Evolutionary conservation across 2,888 invertebrate genomes (phyloP), one percentile per base, ranked within the genome.

Genomic region (Caenorhabditis auriculariae): DNA sequence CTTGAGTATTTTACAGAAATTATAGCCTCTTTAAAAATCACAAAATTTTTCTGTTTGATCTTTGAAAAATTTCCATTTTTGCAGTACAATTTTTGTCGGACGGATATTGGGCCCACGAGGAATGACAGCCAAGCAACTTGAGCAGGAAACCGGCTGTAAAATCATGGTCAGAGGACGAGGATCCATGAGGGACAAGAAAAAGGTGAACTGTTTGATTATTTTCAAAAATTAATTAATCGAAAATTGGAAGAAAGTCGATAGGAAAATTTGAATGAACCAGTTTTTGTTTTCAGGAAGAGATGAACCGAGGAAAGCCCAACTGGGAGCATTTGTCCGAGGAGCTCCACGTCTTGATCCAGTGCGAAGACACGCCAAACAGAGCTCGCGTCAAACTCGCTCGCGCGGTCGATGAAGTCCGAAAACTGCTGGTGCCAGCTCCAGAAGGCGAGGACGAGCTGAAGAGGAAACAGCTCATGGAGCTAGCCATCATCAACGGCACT

Each of bases 241-340:
- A 23, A 3, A n/a, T 42, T 19, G 9, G 15, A 15, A n/a, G 17
- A 41, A 41, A 41, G 9, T 41, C 9, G 15, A 41, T 9, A 41
- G 9, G 15, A 15, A 19, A 2, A 15, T 44, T 47, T 32, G 9
- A 12, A 32, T 9, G n/a, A 12, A 32, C 9, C 9, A 32, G 9
- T n/a, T 12, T 32, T 32, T 12, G 9, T 32, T 32, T 32, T 43
- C 86, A 96, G 96, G 98, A 99, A 87, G 96, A 98, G 83, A 90
- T 91, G 82, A 98, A 96, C 86, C 88, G 95, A 83, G 98, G 98
- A 75, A 98, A 99, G 85, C 94, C 96, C 70, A 99, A 99, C 86
- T 99, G 98, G 98, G 98, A 98, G 84, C 98, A 99, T 84, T 86
- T 99, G 83, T 93, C 93, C 78, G 98, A 98, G 83, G 96, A 98